Conservation (phyloP, 2,797 vertebrate genomes). For the Caiman crocodilus region DNA sequence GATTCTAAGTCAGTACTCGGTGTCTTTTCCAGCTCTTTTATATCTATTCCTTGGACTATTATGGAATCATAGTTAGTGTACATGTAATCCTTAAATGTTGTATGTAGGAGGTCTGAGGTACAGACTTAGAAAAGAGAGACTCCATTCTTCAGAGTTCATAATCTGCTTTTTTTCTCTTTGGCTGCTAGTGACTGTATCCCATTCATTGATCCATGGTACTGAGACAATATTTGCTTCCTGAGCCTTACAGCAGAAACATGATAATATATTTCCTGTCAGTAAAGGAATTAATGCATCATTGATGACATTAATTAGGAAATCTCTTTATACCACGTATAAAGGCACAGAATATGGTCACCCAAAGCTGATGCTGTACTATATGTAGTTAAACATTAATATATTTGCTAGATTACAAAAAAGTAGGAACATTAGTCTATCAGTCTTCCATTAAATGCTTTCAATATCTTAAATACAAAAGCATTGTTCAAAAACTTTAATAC, state of each 20-base stretch:
- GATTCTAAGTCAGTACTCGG: no score
- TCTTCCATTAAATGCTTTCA: not conserved
- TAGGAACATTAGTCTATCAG: not conserved
- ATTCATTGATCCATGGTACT: not conserved
- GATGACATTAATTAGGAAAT: conserved; percentile 27
- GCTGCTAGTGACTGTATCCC: no score
- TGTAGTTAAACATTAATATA: not conserved
- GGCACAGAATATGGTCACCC: not conserved
- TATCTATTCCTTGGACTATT: no score
- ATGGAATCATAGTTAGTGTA: no score
- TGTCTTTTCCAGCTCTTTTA: no score
- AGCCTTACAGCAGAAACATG: conserved; percentile 22
- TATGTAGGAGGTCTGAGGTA: no score
- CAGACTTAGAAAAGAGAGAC: no score
- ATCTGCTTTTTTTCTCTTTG: no score
- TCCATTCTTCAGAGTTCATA: no score
- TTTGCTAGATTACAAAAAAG: not conserved
- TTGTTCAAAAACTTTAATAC: not conserved
- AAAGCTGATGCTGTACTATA: not conserved
- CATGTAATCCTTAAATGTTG: no score
- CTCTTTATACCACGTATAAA: conserved; percentile 14
- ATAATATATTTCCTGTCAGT: conserved; percentile 59
- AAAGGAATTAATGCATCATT: conserved; percentile 46
- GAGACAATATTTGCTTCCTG: not conserved
- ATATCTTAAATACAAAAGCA: not conserved